Conservation (phyloP, 2,797 vertebrate genomes). For the Podarcis lilfordi region DNA sequence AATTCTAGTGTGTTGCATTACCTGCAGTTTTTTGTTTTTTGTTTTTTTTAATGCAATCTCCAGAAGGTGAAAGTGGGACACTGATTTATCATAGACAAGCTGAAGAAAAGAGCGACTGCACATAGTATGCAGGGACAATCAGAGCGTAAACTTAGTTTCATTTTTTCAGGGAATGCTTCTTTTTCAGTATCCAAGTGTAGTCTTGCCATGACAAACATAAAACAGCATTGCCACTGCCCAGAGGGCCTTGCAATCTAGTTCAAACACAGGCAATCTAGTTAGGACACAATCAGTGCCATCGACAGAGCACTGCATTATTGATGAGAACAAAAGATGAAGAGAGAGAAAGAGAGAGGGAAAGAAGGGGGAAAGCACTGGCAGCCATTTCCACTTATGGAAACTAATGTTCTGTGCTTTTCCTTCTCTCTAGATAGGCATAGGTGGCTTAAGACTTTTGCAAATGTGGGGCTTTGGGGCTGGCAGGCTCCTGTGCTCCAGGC, state of each 20-base stretch:
- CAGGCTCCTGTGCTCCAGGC: neutral
- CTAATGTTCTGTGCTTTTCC: neutral
- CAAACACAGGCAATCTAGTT: slow-evolving; percentile 13
- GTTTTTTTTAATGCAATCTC: neutral
- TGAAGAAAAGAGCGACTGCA: neutral
- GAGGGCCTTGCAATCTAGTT: slow-evolving; percentile 28
- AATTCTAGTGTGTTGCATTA: neutral
- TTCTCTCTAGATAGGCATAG: neutral
- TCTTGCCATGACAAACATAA: neutral
- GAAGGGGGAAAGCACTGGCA: neutral
- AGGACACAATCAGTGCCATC: neutral
- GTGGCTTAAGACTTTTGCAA: neutral
- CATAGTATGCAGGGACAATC: neutral
- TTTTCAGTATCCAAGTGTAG: neutral
- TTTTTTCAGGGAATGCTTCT: neutral
- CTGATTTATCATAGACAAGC: neutral
- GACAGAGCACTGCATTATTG: slow-evolving; percentile 4
- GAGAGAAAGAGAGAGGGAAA: neutral
- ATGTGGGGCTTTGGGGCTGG: neutral
- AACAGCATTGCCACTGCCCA: neutral
- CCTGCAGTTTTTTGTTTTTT: neutral
- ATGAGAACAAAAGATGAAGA: slow-evolving; percentile 22
- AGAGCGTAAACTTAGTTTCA: neutral
- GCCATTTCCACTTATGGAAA: neutral
- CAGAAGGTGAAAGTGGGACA: neutral